These are phyloP conservation scores for Scolopax rusticola DNA, from an alignment of 2,797 vertebrate genomes.

Conservation along the genomic window DNA sequence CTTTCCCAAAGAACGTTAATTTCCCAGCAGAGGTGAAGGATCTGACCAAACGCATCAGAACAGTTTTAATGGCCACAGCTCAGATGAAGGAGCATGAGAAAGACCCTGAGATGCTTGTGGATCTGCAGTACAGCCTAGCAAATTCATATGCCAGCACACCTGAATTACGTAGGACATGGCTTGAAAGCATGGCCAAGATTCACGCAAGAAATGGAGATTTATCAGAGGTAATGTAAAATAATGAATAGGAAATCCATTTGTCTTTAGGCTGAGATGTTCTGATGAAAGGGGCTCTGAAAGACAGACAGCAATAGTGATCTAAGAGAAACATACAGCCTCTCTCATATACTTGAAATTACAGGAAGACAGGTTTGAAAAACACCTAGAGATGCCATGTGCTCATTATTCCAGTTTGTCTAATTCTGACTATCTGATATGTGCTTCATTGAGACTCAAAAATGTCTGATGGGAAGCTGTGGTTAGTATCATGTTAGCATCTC, in stretches of 20 bases:
- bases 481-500: neutral
- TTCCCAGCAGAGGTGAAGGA: constrained; percentile 92
- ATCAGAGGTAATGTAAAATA: constrained; percentile 84
- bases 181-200: constrained; percentile 93
- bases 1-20: constrained; percentile 84
- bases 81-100: constrained; percentile 95
- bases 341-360: neutral
- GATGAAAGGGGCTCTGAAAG: neutral
- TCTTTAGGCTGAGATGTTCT: neutral
- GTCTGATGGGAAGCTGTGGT: neutral
- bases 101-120: constrained; percentile 91
- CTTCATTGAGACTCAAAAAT: neutral
- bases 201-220: constrained; percentile 90
- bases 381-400: neutral
- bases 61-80: constrained; percentile 91
- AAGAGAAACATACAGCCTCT: neutral
- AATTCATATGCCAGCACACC: constrained; percentile 92
- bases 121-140: constrained; percentile 91
- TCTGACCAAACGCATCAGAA: constrained; percentile 90
- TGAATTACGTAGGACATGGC: constrained; percentile 89
- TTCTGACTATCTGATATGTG: fast-evolving
- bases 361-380: neutral
- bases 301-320: neutral
- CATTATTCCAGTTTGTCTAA: neutral
- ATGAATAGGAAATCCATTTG: neutral